These are phyloP conservation scores for Balaeniceps rex DNA, from an alignment of 2,113 vertebrate genomes.

Conservation along the genomic window DNA sequence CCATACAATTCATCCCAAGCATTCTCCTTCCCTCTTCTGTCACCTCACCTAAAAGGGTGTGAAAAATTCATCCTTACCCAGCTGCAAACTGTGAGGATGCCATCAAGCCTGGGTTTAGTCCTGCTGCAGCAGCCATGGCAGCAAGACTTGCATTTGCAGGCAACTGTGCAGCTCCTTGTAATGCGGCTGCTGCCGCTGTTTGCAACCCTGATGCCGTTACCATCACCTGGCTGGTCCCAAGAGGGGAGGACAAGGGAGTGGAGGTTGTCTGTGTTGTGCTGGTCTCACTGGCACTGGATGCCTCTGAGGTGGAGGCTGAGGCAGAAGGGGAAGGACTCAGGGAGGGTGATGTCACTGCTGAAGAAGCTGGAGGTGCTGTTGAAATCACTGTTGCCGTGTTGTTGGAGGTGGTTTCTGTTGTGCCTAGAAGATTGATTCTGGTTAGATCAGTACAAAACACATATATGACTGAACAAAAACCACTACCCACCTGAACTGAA, in stretches of 20 bases:
- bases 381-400: conserved; percentile 94
- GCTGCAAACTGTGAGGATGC: conserved; percentile 91
- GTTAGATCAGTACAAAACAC: neutral
- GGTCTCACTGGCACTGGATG: conserved; percentile 77
- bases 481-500: neutral
- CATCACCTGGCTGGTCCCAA: conserved; percentile 92
- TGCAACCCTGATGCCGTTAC: conserved; percentile 87
- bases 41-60: neutral
- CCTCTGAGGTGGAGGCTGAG: conserved; percentile 76
- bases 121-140: conserved; percentile 96
- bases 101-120: conserved; percentile 94
- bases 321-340: conserved; percentile 86
- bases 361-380: conserved; percentile 83
- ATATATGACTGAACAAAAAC: neutral
- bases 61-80: conserved; percentile 78
- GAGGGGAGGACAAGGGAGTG: conserved; percentile 78
- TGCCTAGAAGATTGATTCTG: conserved; percentile 71
- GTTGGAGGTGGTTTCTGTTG: conserved; percentile 83
- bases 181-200: conserved; percentile 81
- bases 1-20: neutral
- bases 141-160: conserved; percentile 92
- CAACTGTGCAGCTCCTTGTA: conserved; percentile 87
- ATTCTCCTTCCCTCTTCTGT: neutral
- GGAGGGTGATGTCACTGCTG: conserved; percentile 84
- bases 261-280: conserved; percentile 85